These are phyloP conservation scores for Norana najaformis DNA, from an alignment of 2,888 invertebrate genomes.

Conservation along the genomic window DNA sequence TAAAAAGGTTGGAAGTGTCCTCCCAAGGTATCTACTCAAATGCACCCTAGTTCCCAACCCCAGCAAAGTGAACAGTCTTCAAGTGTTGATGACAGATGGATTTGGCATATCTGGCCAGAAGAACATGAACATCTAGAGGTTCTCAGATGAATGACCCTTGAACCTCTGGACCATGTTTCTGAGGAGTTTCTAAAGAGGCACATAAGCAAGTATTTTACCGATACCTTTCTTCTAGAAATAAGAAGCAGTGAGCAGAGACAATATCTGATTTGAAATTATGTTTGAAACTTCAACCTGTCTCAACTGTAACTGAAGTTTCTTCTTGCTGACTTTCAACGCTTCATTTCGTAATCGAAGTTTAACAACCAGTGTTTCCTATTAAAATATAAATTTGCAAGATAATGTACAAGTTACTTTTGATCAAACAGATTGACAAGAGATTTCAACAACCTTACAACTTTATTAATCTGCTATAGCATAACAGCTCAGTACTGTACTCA, in stretches of 20 bases:
- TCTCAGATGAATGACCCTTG: neutral
- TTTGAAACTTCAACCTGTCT: conserved; percentile 54
- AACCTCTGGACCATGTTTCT: neutral
- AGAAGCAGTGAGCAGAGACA: neutral
- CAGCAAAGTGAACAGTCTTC: neutral
- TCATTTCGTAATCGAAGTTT: conserved; percentile 61
- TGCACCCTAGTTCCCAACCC: neutral
- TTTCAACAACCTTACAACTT: neutral
- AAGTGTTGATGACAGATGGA: neutral
- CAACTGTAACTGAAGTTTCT: conserved; percentile 60
- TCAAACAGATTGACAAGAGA: no score
- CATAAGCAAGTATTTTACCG: no score
- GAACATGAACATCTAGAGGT: neutral
- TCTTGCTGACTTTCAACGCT: conserved; percentile 61
- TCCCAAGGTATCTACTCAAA: neutral
- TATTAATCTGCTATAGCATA: neutral
- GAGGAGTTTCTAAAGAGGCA: neutral
- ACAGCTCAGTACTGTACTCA: no score
- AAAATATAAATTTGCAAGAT: neutral
- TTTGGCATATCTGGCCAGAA: neutral
- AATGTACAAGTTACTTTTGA: neutral
- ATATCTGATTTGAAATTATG: neutral
- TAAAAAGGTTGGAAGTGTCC: no score
- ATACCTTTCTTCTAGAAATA: neutral
- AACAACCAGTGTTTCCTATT: conserved; percentile 60